Conservation (phyloP, 2,113 vertebrate genomes). For the Morone chrysops region DNA sequence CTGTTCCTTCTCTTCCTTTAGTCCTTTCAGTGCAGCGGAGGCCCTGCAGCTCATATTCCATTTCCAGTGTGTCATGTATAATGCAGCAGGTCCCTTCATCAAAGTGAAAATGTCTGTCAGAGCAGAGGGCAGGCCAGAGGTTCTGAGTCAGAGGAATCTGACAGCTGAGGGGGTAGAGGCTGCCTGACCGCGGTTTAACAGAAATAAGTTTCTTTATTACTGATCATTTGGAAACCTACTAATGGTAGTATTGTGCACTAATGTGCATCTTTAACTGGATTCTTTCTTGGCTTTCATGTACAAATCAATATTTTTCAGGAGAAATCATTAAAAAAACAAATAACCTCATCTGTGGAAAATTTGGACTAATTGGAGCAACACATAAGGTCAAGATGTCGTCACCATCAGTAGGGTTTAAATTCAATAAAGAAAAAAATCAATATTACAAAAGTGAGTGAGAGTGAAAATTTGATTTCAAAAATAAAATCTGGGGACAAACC, state of each 20-base stretch:
- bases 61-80: slow-evolving; percentile 65
- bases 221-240: background rate
- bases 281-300: too few relatives aligned
- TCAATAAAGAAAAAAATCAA: too few relatives aligned
- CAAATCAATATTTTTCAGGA: too few relatives aligned
- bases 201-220: slow-evolving; percentile 11
- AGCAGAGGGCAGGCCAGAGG: slow-evolving; percentile 44
- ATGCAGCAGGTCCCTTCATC: slow-evolving; percentile 63
- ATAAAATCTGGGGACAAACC: too few relatives aligned
- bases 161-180: background rate
- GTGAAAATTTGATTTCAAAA: too few relatives aligned
- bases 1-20: slow-evolving; percentile 16
- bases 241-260: background rate
- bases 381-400: too few relatives aligned
- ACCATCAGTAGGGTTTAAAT: background rate
- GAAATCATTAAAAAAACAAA: too few relatives aligned
- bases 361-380: too few relatives aligned
- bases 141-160: slow-evolving; percentile 25
- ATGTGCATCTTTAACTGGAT: background rate
- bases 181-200: background rate
- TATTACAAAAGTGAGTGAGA: too few relatives aligned
- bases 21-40: slow-evolving; percentile 13
- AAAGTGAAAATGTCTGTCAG: slow-evolving; percentile 41
- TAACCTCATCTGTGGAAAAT: too few relatives aligned
- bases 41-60: slow-evolving; percentile 29